These are phyloP conservation scores for Tenthredo scrophulariae DNA, from an alignment of 2,888 invertebrate species.

Conservation along the genomic window DNA sequence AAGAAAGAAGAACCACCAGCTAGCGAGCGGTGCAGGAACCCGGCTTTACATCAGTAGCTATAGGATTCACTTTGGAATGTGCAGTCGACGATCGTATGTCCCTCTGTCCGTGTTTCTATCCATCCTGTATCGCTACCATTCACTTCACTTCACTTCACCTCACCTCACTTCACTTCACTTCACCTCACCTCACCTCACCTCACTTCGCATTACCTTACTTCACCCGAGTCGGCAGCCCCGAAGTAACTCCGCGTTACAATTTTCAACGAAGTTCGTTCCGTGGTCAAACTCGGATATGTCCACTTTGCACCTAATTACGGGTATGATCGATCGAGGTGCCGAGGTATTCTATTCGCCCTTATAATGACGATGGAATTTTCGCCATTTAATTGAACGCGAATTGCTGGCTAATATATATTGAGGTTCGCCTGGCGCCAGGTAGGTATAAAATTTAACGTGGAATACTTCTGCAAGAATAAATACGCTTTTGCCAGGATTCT, in stretches of 20 bases:
- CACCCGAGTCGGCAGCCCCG: not conserved
- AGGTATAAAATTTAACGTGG: not conserved
- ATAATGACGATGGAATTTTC: not conserved
- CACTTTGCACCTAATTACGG: not conserved
- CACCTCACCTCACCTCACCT: not conserved
- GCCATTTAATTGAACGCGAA: slow-evolving; percentile 17
- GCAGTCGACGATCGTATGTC: slow-evolving; percentile 42
- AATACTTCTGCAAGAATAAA: slow-evolving; percentile 21
- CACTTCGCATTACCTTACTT: not conserved
- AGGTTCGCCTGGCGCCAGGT: slow-evolving; percentile 28
- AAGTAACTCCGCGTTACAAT: not conserved
- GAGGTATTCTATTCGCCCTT: not conserved
- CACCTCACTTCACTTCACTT: not conserved
- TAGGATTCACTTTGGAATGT: slow-evolving; percentile 50
- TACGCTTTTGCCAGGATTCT: slow-evolving; percentile 40
- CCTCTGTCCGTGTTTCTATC: slow-evolving; percentile 30
- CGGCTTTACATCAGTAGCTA: slow-evolving; percentile 47
- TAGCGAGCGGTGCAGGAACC: slow-evolving; percentile 10
- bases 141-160: not conserved
- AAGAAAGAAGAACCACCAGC: slow-evolving; percentile 22
- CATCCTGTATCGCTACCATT: slow-evolving; percentile 35
- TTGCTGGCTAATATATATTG: not conserved
- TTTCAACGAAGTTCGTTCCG: not conserved
- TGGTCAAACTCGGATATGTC: not conserved
- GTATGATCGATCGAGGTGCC: not conserved